phyloP scores from a whole-genome alignment of 2,888 invertebrate species.

The Apamea anceps region DNA sequence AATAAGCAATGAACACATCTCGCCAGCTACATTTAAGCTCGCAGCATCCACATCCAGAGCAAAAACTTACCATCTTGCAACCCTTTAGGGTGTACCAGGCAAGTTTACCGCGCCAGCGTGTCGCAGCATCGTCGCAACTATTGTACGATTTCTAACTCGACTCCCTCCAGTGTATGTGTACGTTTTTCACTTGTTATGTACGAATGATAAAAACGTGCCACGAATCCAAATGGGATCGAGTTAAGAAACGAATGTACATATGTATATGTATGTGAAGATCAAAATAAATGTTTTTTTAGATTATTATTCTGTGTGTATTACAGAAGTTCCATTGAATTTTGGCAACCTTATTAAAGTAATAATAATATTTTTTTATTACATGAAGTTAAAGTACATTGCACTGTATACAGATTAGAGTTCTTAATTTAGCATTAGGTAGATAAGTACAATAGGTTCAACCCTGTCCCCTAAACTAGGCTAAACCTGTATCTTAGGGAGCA shows the following conservation, averaged over 20 bases:
- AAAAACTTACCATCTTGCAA: slow-evolving; percentile 54
- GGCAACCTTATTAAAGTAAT: not conserved
- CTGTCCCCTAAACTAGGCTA: too few species aligned
- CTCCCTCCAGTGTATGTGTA: slow-evolving; percentile 71
- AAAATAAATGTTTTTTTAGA: slow-evolving; percentile 45
- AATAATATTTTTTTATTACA: too few species aligned
- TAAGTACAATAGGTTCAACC: too few species aligned
- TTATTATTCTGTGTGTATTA: slow-evolving; percentile 26
- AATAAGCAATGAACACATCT: slow-evolving; percentile 19
- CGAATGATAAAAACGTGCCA: slow-evolving; percentile 78
- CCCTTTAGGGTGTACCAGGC: slow-evolving; percentile 54
- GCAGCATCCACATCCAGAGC: slow-evolving; percentile 31
- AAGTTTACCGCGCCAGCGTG: slow-evolving; percentile 76
- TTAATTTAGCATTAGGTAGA: too few species aligned
- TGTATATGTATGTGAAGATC: slow-evolving; percentile 50
- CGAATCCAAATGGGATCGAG: slow-evolving; percentile 69
- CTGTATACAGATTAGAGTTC: too few species aligned
- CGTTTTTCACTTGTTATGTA: slow-evolving; percentile 79
- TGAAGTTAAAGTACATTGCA: too few species aligned
- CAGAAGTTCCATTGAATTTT: slow-evolving; percentile 45
- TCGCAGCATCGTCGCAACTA: slow-evolving; percentile 63
- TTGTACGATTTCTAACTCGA: slow-evolving; percentile 73
- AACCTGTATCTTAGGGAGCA: too few species aligned
- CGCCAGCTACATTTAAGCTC: slow-evolving; percentile 38
- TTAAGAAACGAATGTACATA: slow-evolving; percentile 36